Conservation (phyloP, 2,113 vertebrate species). For the Lepisosteus osseus region DNA sequence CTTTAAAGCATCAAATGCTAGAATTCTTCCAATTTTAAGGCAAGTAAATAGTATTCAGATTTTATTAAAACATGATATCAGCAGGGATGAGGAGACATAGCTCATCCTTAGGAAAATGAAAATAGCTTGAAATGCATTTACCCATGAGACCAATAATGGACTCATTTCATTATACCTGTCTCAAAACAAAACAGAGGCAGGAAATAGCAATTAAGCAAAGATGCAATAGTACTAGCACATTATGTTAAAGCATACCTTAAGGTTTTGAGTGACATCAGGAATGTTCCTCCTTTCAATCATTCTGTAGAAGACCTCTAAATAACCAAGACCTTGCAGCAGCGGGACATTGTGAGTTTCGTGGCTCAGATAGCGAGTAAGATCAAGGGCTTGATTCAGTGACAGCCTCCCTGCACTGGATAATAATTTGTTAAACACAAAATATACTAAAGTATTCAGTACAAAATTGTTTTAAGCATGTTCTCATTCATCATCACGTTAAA, state of each 20-base stretch:
- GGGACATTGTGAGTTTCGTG: slow-evolving; percentile 63
- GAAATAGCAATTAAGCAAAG: background rate
- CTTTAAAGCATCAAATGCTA: too few species aligned
- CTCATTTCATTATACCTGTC: background rate
- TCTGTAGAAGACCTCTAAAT: slow-evolving; percentile 58
- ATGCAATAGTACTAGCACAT: background rate
- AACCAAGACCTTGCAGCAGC: slow-evolving; percentile 61
- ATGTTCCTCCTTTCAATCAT: slow-evolving; percentile 58
- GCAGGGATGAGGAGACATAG: too few species aligned
- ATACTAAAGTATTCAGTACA: too few species aligned
- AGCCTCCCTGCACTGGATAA: slow-evolving; percentile 59
- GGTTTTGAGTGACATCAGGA: slow-evolving; percentile 44
- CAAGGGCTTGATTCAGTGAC: slow-evolving; percentile 54
- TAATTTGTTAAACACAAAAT: background rate
- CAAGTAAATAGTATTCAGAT: too few species aligned
- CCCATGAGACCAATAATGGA: too few species aligned
- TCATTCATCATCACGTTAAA: too few species aligned
- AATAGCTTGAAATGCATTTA: too few species aligned
- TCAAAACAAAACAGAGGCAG: background rate
- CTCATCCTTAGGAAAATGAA: too few species aligned
- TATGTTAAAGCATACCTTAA: slow-evolving; percentile 50
- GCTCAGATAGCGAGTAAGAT: slow-evolving; percentile 63
- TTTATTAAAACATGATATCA: too few species aligned
- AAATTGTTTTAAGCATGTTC: too few species aligned
- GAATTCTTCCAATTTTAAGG: too few species aligned